Evolutionary conservation across 2,888 invertebrate genomes (phyloP).

Genomic region (Dryocosmus kuriphilus): DNA sequence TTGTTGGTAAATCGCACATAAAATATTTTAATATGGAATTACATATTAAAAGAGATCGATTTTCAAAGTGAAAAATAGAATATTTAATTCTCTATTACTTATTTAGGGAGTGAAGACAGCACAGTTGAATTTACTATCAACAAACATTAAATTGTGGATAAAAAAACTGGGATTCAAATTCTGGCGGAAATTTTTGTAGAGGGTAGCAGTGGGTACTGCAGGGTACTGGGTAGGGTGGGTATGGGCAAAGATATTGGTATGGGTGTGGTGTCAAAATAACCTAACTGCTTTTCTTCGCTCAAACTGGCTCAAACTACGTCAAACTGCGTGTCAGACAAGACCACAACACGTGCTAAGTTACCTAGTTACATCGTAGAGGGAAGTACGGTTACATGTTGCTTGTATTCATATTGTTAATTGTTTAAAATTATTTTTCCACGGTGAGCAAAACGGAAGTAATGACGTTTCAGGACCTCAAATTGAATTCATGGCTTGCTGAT

Average conservation of each 20-base stretch:
- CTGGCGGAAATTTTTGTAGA: background rate
- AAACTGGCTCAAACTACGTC: too few species aligned
- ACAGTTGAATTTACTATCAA: background rate
- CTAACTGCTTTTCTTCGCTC: background rate
- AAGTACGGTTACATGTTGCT: background rate
- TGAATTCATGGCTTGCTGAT: constrained; percentile 87
- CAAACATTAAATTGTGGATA: background rate
- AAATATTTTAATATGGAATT: too few species aligned
- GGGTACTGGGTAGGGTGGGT: background rate
- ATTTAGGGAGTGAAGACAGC: background rate
- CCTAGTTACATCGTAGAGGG: too few species aligned
- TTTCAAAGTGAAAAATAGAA: background rate
- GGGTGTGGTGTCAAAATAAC: background rate
- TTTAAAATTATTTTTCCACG: background rate
- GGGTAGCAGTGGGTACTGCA: background rate
- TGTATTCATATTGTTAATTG: background rate
- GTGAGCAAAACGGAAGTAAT: constrained; percentile 49
- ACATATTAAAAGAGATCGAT: background rate
- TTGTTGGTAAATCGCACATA: background rate
- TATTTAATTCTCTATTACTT: background rate
- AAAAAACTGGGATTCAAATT: background rate
- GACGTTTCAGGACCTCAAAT: constrained; percentile 81
- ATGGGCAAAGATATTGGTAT: too few species aligned
- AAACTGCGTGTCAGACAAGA: background rate
- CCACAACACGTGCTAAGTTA: background rate